Evolutionary conservation across 2,888 invertebrate species (phyloP).

Genomic region (Pediacus dermestoides): DNA sequence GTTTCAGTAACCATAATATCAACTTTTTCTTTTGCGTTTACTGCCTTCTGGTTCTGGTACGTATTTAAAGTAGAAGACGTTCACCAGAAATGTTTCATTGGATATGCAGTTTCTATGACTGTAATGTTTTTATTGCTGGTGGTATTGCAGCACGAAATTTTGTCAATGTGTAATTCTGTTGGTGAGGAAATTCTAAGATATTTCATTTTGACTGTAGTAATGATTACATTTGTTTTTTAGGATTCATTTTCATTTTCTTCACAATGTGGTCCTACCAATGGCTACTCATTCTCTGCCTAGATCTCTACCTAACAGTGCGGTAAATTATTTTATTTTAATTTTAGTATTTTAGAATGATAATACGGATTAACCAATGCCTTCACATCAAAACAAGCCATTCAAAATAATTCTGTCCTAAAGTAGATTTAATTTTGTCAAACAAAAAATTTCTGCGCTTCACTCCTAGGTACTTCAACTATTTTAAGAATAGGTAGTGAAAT

Average conservation of each 20-base stretch:
- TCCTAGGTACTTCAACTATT: too few relatives aligned
- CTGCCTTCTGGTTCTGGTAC: conserved; percentile 27
- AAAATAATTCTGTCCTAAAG: too few relatives aligned
- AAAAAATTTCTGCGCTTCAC: too few relatives aligned
- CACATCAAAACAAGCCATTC: too few relatives aligned
- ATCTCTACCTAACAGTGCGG: conserved; percentile 37
- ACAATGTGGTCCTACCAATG: conserved; percentile 39
- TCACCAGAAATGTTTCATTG: conserved; percentile 37
- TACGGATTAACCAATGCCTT: too few relatives aligned
- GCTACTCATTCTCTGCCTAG: conserved; percentile 37
- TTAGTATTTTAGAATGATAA: too few relatives aligned
- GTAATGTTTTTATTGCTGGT: conserved; percentile 36
- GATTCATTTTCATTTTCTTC: conserved; percentile 38
- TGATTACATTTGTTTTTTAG: conserved; percentile 30
- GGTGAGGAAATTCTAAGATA: conserved; percentile 30
- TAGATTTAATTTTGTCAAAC: too few relatives aligned
- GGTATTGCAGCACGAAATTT: conserved; percentile 34
- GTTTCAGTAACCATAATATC: conserved; percentile 34
- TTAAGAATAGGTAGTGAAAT: too few relatives aligned
- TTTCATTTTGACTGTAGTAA: conserved; percentile 7
- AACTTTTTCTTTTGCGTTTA: conserved; percentile 27
- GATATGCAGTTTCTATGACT: conserved; percentile 36
- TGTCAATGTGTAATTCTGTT: conserved; percentile 34
- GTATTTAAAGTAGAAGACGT: conserved; percentile 27
- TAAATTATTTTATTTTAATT: conserved; percentile 24